Conservation (phyloP, 2,797 vertebrate species). For the Rhynchonycteris naso region DNA sequence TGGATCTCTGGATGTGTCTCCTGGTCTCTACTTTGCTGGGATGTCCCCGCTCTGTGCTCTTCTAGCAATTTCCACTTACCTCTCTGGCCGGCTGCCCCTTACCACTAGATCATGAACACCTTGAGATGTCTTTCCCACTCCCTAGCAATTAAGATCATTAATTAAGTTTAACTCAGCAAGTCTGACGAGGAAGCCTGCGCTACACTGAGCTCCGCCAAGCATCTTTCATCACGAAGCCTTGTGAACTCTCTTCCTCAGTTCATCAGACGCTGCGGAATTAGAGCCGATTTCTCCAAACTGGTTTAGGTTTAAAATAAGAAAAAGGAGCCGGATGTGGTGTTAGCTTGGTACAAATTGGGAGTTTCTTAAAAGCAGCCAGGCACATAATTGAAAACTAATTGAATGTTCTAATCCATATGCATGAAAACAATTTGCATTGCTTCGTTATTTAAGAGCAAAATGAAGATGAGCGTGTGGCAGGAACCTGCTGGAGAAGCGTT, state of each 20-base stretch:
- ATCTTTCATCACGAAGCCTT: neutral
- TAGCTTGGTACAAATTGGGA: conserved; percentile 30
- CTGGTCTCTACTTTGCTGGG: neutral
- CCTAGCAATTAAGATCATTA: neutral
- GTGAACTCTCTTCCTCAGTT: neutral
- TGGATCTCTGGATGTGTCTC: neutral
- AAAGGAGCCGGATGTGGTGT: neutral
- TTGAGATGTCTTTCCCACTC: neutral
- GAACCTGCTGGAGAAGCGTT: neutral
- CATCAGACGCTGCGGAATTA: neutral
- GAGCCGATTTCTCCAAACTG: neutral
- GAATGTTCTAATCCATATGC: conserved; percentile 75
- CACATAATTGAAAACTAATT: conserved; percentile 77
- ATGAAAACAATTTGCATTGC: conserved; percentile 66
- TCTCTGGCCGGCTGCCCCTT: neutral
- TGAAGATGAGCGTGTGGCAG: neutral
- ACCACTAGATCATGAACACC: neutral
- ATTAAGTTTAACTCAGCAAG: neutral
- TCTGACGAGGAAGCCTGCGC: neutral
- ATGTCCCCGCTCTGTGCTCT: neutral
- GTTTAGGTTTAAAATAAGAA: conserved; percentile 9
- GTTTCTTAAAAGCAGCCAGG: conserved; percentile 64
- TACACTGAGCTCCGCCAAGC: rapidly evolving
- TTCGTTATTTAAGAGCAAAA: conserved; percentile 70
- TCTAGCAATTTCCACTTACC: neutral